Base-by-base conservation (phyloP, 2,888 invertebrate species). In the Lasioglossum lativentre region DNA sequence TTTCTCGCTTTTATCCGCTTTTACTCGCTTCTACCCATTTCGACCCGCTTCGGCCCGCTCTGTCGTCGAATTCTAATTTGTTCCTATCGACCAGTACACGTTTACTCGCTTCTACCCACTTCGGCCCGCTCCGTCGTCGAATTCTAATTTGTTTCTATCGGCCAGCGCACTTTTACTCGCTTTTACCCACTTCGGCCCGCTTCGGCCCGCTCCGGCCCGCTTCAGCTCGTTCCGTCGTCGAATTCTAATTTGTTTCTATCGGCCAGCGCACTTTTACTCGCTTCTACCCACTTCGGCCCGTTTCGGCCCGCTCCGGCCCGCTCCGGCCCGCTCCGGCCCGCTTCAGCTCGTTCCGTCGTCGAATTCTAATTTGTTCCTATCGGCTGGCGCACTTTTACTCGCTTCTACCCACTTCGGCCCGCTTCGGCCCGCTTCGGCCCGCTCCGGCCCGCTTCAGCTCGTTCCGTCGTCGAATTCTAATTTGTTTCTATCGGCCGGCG, bases 241-340 rank as follows among this genome's bases (percentile, higher is more conserved):
- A 87, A 87, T 86, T 83, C 86, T 87, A 87, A 87, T 87, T 86
- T 79, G 80, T 86, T 86, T 81, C 86, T 81, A 80, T 78, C 87
- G 87, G 66, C 38, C 30, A 56, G 34, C 75, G 59, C n/a, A n/a
- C n/a, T n/a, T n/a, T n/a, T n/a, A n/a, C n/a, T n/a, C n/a, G n/a
- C n/a, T n/a, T n/a, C n/a, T n/a, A n/a, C 47, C 47, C 47, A 6
- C 6, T 23, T 0, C 47, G 6, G 3, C 52, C 2, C 1, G n/a
- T 3, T 56, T 12, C n/a, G n/a, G n/a, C n/a, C 8, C 1, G 52
- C 3, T 56, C 42, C 47, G 14, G 34, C 8, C 10, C 63, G 30
- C 10, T 34, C 0, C 66, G 12, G 4, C 10, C 8, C 23, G 3
- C 34, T 19, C 34, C 34, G 66, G n/a, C 52, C n/a, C 23, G 10